Conservation (phyloP, 2,113 vertebrate genomes). For the Apodemus speciosus region DNA sequence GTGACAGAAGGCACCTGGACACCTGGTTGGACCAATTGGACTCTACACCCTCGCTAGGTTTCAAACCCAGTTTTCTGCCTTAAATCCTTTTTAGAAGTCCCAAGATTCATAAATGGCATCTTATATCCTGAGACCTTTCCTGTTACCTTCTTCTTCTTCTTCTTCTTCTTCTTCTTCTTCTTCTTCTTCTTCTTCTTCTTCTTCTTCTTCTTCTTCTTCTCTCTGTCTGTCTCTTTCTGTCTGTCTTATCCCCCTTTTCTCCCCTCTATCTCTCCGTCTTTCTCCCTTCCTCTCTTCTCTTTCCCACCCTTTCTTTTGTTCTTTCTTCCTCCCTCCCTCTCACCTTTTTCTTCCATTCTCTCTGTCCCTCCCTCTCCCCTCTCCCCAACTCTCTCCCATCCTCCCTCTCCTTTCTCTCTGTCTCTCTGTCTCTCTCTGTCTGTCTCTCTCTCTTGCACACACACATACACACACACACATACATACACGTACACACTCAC, state of each 20-base stretch:
- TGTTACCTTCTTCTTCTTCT: no score
- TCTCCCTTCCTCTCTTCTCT: no score
- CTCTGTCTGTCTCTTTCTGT: no score
- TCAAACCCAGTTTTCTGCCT: not conserved
- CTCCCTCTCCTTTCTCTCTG: no score
- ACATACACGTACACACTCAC: not conserved
- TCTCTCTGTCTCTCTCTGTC: not conserved
- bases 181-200: rapidly evolving
- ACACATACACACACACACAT: no score
- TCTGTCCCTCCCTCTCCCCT: no score
- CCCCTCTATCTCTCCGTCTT: not conserved
- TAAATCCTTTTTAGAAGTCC: not conserved
- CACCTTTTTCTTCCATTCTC: no score
- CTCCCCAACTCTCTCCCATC: no score
- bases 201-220: no score
- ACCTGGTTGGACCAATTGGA: not conserved
- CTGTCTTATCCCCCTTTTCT: not conserved
- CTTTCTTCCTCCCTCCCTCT: no score
- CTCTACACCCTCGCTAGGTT: not conserved
- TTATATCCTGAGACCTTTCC: not conserved
- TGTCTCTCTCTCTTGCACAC: no score
- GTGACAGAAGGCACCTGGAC: not conserved
- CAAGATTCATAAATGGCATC: no score
- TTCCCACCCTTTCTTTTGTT: not conserved
- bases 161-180: rapidly evolving